These are phyloP conservation scores for Bathynomus jamesi DNA, from an alignment of 1,140 invertebrate species.

Conservation along the genomic window DNA sequence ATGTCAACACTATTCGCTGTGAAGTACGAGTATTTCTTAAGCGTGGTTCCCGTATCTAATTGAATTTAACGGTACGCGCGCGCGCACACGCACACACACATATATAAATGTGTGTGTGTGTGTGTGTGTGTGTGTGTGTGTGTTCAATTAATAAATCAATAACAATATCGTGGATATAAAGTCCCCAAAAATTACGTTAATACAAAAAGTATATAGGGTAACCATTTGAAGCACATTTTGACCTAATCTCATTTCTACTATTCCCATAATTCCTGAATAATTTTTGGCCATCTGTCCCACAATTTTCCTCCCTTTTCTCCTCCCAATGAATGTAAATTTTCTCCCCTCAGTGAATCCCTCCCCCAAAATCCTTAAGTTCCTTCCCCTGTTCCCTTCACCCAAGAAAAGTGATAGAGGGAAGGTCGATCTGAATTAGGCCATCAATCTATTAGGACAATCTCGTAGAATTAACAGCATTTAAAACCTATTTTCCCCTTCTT, in stretches of 20 bases:
- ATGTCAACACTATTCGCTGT: neutral
- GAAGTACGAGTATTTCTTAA: no score
- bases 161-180: no score
- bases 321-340: neutral
- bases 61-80: no score
- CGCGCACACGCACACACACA: no score
- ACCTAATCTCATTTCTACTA: neutral
- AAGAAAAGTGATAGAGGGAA: neutral
- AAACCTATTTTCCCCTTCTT: neutral
- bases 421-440: constrained; percentile 4
- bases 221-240: neutral
- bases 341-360: neutral
- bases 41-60: no score
- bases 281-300: constrained; percentile 3
- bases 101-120: no score
- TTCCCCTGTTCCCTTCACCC: neutral
- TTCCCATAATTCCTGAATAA: neutral
- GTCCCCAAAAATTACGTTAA: no score
- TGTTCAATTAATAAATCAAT: no score
- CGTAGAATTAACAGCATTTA: neutral
- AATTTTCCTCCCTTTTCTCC: neutral
- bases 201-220: no score
- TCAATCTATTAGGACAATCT: neutral
- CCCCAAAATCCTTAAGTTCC: neutral
- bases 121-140: no score